Percentiles rank a stretch among this genome's conserved stretches.
These are phyloP conservation scores for Casuarius casuarius DNA, from an alignment of 2,113 vertebrate species.

Conservation along the genomic window DNA sequence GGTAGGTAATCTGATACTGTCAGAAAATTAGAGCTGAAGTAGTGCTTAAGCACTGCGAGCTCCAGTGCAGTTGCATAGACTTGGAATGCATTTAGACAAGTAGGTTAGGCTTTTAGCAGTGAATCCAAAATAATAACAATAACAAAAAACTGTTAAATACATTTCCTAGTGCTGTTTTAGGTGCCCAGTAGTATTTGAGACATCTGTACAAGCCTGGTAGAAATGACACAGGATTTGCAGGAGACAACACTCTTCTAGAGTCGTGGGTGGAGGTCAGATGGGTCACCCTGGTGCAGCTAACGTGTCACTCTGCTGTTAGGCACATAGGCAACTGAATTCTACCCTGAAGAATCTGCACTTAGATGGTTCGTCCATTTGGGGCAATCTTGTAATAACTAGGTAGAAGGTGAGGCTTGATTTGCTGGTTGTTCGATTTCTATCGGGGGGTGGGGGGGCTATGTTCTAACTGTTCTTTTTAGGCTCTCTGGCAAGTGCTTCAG, in stretches of 20 bases:
- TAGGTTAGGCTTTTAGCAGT: neutral
- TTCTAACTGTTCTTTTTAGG: neutral
- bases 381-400: neutral
- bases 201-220: neutral
- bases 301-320: neutral
- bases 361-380: neutral
- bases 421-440: constrained; percentile 1
- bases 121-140: neutral
- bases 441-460: neutral
- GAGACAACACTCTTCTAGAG: neutral
- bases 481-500: neutral
- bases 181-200: neutral
- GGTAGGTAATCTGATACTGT: neutral
- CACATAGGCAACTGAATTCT: neutral
- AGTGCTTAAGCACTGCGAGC: neutral
- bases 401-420: neutral
- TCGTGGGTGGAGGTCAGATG: neutral
- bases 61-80: neutral
- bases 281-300: constrained; percentile 3
- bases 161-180: neutral
- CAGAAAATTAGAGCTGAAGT: neutral
- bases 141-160: neutral
- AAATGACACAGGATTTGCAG: neutral
- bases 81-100: neutral
- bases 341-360: neutral